Evolutionary conservation across 2,113 vertebrate genomes (phyloP).

Genomic region (Antigone vipio): DNA sequence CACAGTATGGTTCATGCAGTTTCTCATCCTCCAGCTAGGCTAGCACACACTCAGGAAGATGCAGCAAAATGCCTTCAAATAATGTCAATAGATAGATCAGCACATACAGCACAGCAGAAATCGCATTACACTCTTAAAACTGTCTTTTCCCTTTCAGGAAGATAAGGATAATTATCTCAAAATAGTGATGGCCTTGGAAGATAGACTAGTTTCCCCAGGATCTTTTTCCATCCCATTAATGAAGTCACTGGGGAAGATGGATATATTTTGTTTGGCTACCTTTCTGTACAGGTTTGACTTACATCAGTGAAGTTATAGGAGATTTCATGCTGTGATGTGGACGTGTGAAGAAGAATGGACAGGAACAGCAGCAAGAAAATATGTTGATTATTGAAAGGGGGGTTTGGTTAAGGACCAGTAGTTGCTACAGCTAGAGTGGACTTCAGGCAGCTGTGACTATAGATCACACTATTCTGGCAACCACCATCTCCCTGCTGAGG

Average conservation of each 20-base stretch:
- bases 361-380: neutral
- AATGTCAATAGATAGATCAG: neutral
- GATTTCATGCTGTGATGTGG: neutral
- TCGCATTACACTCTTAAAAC: rapidly evolving
- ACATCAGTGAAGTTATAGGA: neutral
- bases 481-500: neutral
- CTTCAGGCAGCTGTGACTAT: neutral
- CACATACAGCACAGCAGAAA: neutral
- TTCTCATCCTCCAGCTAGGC: neutral
- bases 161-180: neutral
- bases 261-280: neutral
- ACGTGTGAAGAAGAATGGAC: neutral
- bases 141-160: neutral
- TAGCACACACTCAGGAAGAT: neutral
- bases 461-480: neutral
- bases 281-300: neutral
- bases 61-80: neutral
- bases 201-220: neutral
- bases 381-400: neutral
- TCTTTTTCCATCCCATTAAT: neutral
- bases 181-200: neutral
- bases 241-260: neutral
- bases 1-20: neutral
- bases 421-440: neutral
- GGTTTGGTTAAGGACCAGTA: neutral